A percentile compares a stretch with the other conserved stretches of the same genome.
These are phyloP conservation scores for Parnassius smintheus DNA, from an alignment of 2,888 invertebrate species.

Conservation along the genomic window DNA sequence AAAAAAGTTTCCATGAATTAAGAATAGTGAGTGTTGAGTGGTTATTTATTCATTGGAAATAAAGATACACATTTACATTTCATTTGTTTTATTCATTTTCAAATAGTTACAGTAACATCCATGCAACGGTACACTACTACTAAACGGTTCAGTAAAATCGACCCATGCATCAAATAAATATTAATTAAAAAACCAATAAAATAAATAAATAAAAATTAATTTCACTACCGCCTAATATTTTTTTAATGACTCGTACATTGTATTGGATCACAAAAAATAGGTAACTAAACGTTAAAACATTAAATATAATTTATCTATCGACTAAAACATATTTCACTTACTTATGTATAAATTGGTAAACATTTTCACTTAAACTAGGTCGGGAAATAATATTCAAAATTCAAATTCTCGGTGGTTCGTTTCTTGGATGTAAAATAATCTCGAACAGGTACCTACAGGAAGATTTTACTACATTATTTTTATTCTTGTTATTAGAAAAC, in stretches of 20 bases:
- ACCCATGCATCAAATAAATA: constrained; percentile 65
- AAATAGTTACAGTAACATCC: constrained; percentile 79
- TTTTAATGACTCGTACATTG: constrained; percentile 34
- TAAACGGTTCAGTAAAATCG: constrained; percentile 72
- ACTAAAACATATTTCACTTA: constrained; percentile 22
- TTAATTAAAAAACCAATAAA: constrained; percentile 17
- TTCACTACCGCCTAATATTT: constrained; percentile 38
- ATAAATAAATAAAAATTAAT: constrained; percentile 29
- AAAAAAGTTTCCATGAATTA: too few relatives aligned
- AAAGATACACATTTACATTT: constrained; percentile 46
- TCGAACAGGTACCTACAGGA: too few relatives aligned
- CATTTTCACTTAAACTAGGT: constrained; percentile 19
- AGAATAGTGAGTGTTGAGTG: too few relatives aligned
- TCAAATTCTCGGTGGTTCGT: constrained; percentile 13
- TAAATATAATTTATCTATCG: constrained; percentile 23
- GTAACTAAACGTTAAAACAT: constrained; percentile 40
- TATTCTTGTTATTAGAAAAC: not conserved
- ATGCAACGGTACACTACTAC: constrained; percentile 78
- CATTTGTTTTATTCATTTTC: constrained; percentile 73
- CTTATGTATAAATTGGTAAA: constrained; percentile 22
- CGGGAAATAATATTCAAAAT: constrained; percentile 4
- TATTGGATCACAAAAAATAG: constrained; percentile 48
- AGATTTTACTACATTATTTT: not conserved
- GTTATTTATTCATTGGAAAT: not conserved
- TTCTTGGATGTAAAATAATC: not conserved